These are phyloP conservation scores for Tenebrosternarchus preto DNA, from an alignment of 2,113 vertebrate species.

Conservation along the genomic window DNA sequence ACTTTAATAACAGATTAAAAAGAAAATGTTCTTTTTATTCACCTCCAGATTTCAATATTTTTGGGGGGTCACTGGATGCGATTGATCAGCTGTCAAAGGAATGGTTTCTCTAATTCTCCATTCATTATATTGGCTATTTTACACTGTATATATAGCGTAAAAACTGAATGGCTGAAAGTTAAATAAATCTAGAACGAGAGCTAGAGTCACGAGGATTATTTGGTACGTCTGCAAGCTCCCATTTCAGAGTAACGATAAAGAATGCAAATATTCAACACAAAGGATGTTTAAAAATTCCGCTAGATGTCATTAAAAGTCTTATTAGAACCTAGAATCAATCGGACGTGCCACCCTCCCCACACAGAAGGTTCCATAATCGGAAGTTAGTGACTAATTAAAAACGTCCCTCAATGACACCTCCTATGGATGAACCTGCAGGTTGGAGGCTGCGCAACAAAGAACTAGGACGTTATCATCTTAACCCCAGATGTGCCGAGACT, in stretches of 20 bases:
- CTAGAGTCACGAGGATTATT: no score
- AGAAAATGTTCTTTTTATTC: conserved; percentile 71
- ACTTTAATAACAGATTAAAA: conserved; percentile 69
- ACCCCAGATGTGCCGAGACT: not conserved
- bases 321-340: not conserved
- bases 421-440: not conserved
- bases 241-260: no score
- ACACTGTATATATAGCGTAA: no score
- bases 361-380: not conserved
- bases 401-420: not conserved
- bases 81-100: no score
- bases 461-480: conserved; percentile 14
- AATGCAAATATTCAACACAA: no score
- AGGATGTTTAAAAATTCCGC: conserved; percentile 5
- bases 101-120: no score
- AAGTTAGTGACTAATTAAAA: not conserved
- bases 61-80: conserved; percentile 85
- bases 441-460: not conserved
- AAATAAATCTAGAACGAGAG: no score
- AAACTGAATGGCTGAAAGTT: no score
- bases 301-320: conserved; percentile 10
- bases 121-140: no score
- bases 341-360: no score
- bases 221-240: no score
- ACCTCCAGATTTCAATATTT: conserved; percentile 81